Base-by-base conservation (phyloP, 2,888 invertebrate genomes). In the Tachystola acroxantha region DNA sequence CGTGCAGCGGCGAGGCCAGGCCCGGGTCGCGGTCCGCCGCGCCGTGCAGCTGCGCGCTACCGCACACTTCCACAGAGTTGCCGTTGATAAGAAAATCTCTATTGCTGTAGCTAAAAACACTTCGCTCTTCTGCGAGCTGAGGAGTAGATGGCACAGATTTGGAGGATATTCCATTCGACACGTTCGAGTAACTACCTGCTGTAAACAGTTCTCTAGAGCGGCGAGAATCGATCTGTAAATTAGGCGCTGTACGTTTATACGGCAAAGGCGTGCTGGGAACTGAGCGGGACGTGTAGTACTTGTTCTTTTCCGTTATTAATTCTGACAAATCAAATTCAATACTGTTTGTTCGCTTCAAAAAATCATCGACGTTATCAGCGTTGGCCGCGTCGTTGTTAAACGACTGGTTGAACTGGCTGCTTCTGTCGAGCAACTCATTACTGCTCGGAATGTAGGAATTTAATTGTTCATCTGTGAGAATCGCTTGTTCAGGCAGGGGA, bases 71-170 rank as follows among this genome's bases (percentile, higher is more conserved):
- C 22, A 88, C 70, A 1, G 90, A 89, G 57, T 90, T 90, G 9
- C 91, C 91, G 54, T 90, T 91, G 33, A 90, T 90, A 4, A 91
- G 76, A 49, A 88, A 91, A 62, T 91, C 90, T 48, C 88, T 62
- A 46, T 88, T 88, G 43, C 89, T 90, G 56, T 90, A 91, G 40
- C 89, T 89, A 53, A 91, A 90, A 28, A 89, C 87, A 50, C 73
- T 79, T 34, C 85, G 64, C 16, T 85, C 86, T 45, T 87, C 80
- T 9, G 80, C 75, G 40, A 90, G 69, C 51, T 91, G 88, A 10
- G 94, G 94, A 31, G 73, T 73, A 7, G 93, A 92, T 13, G 94
- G 94, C 73, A 94, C 93, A 0, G 94, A 94, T 61, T 93, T 91
- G 9, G 93, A 93, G 27, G 79, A 81, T 50, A 89, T 87, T 26